phyloP scores from a whole-genome alignment of 1,140 invertebrate species.

The Elysia chlorotica region DNA sequence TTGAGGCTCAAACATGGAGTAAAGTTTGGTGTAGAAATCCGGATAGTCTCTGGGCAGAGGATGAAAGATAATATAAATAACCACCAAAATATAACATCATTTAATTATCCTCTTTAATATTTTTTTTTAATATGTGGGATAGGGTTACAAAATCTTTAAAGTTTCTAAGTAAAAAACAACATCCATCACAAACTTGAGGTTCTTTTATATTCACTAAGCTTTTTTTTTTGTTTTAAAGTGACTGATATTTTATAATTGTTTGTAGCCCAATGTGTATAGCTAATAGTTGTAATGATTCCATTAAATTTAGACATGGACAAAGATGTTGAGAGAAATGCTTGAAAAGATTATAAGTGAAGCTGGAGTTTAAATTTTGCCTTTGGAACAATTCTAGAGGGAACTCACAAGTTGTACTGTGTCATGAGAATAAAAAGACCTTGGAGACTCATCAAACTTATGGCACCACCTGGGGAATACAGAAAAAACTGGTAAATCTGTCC shows the following conservation, averaged over 20 bases:
- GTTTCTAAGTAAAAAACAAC: neutral
- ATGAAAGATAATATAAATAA: neutral
- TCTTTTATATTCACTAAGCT: neutral
- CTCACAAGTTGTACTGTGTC: constrained; percentile 84
- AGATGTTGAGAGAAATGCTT: neutral
- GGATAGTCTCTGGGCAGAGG: constrained; percentile 77
- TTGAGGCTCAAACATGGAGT: constrained; percentile 87
- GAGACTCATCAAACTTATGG: constrained; percentile 85
- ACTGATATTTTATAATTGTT: neutral
- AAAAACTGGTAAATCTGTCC: too few species aligned
- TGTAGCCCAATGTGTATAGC: too few species aligned
- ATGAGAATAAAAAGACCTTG: constrained; percentile 92
- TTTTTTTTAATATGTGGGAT: neutral
- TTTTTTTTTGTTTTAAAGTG: too few species aligned
- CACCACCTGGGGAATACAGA: constrained; percentile 70
- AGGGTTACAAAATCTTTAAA: neutral
- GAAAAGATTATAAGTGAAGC: neutral
- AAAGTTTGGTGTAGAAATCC: constrained; percentile 92
- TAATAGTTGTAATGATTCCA: too few species aligned
- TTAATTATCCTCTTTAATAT: neutral
- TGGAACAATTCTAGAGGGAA: too few species aligned
- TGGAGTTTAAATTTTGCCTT: too few species aligned
- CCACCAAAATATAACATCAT: neutral
- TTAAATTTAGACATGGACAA: neutral
- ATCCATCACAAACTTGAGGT: neutral